Base-by-base conservation (phyloP, 2,888 invertebrate species). In the Aspidiotus rigidus region DNA sequence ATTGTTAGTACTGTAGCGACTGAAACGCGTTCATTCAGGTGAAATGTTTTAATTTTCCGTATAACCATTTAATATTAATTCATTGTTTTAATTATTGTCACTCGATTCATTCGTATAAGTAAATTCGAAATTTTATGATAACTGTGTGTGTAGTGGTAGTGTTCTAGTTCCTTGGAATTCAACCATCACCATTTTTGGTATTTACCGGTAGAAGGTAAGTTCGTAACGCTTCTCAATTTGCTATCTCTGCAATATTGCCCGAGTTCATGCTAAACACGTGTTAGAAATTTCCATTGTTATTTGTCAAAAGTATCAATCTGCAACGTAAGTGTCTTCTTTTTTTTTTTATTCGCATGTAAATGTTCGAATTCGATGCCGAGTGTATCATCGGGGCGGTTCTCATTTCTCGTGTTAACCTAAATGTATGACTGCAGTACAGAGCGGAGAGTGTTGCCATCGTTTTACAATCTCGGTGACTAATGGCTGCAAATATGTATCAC, bases 111-210 rank as follows among this genome's bases (percentile, higher is more conserved):
- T 28, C 39, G 7, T 13, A 28, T 59, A 7, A 59, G 17, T 59
- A 6, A 67, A 28, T 67, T 39, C 49, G 39, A 57, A 39, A 44
- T 67, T 44, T 67, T 67, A 60, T 67, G 67, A 67, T 67, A 67
- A 67, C 59, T 60, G 59, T 67, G 67, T 60, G 67, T 67, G 67
- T 67, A 67, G 67, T 67, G 67, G 67, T 67, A 67, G 67, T 67
- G 59, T 44, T 17, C 60, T 67, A 67, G 67, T 67, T 67, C 67
- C 67, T 28, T 67, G 67, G 60, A 67, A 67, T 60, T 59, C 67
- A 59, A 67, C 67, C 67, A 67, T 67, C 67, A 59, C 67, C 67
- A 67, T 67, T 67, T 67, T 67, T 67, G 67, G 67, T 67, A 66
- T 67, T 67, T 67, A 67, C 67, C 67, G 67, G 67, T 67, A 67